phyloP scores from a whole-genome alignment of 2,888 invertebrate genomes.

The Arge pagana region DNA sequence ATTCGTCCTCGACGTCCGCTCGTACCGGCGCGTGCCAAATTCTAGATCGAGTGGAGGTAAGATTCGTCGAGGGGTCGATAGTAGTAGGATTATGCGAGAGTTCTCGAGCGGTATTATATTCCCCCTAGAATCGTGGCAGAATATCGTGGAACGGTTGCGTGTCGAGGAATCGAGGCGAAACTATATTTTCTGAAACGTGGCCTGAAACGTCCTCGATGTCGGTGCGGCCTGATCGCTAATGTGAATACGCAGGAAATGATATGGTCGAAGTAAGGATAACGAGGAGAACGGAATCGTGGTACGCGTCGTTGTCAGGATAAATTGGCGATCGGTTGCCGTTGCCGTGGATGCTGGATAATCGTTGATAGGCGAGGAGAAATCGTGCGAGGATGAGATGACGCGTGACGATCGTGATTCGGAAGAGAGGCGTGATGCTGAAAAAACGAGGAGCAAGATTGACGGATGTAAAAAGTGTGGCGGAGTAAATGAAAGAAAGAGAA shows the following conservation, averaged over 20 bases:
- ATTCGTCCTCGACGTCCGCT: slow-evolving; percentile 2
- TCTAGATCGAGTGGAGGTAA: background rate
- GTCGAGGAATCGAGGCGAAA: background rate
- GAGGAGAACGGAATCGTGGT: background rate
- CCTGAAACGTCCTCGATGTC: slow-evolving; percentile 4
- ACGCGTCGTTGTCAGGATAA: background rate
- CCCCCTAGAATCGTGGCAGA: too few relatives aligned
- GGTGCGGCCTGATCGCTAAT: slow-evolving; percentile 18
- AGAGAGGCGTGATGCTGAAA: too few relatives aligned
- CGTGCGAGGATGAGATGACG: background rate
- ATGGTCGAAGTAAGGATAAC: too few relatives aligned
- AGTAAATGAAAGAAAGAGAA: too few relatives aligned
- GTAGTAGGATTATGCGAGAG: too few relatives aligned
- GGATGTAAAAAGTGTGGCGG: too few relatives aligned
- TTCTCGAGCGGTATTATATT: too few relatives aligned
- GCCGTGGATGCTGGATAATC: background rate
- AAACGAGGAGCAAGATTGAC: too few relatives aligned
- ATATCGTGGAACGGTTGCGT: too few relatives aligned
- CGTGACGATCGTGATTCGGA: background rate
- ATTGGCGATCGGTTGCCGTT: background rate
- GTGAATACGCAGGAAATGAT: slow-evolving; percentile 15
- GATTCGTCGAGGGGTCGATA: too few relatives aligned
- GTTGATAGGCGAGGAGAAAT: too few relatives aligned
- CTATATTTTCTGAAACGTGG: background rate
- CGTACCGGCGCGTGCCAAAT: too few relatives aligned